Evolutionary conservation across 2,888 invertebrate genomes (phyloP).

Genomic region (Punctoribates punctum): DNA sequence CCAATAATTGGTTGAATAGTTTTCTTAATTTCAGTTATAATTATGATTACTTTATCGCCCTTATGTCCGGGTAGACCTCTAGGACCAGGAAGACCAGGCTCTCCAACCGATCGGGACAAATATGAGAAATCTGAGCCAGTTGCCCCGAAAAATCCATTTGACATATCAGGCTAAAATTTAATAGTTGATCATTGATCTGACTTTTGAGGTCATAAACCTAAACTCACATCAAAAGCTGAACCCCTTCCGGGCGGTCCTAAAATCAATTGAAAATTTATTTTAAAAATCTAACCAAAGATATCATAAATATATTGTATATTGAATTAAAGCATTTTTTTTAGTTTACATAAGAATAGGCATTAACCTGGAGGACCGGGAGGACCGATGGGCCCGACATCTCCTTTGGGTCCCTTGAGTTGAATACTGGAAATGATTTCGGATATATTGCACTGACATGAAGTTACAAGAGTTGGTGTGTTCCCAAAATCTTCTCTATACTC

Average conservation of each 20-base stretch:
- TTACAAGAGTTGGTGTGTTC: neutral
- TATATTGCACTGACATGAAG: conserved; percentile 27
- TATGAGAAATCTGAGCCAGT: neutral
- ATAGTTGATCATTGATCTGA: conserved; percentile 49
- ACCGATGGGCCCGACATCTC: conserved; percentile 44
- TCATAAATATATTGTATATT: too few species aligned
- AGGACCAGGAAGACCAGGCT: conserved; percentile 57
- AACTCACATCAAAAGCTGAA: conserved; percentile 38
- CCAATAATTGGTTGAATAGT: neutral
- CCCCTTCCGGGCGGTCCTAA: conserved; percentile 39
- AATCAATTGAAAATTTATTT: too few species aligned
- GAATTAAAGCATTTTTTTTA: neutral
- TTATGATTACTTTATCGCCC: conserved; percentile 48
- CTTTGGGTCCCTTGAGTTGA: conserved; percentile 35
- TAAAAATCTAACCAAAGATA: too few species aligned
- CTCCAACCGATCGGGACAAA: conserved; percentile 16
- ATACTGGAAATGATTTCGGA: conserved; percentile 26
- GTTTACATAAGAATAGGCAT: neutral
- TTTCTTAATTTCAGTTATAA: neutral
- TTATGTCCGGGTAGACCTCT: conserved; percentile 52
- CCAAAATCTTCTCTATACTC: neutral
- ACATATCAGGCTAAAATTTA: conserved; percentile 51
- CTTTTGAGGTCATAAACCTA: neutral
- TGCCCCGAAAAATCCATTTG: neutral
- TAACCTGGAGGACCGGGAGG: conserved; percentile 45